phyloP scores from a whole-genome alignment of 2,113 vertebrate genomes.

The Redunca redunca region DNA sequence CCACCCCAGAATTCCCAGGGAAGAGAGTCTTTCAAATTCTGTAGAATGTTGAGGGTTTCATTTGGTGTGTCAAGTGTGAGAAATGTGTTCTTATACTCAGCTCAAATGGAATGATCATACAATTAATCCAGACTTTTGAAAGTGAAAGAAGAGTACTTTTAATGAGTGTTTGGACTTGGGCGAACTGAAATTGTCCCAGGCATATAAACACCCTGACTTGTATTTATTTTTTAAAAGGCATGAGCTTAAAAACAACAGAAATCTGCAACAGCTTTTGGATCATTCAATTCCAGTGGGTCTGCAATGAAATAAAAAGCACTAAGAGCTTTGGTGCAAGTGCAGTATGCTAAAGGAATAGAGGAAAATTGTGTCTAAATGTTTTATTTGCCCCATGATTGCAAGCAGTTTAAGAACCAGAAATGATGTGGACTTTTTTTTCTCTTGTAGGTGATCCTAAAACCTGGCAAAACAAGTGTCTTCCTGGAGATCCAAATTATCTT shows the following conservation, averaged over 20 bases:
- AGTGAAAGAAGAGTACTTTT: background rate
- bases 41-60: background rate
- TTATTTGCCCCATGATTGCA: background rate
- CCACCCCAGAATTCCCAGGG: background rate
- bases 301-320: background rate
- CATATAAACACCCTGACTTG: background rate
- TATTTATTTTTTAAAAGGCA: background rate
- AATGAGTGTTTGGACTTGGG: background rate
- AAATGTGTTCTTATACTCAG: background rate
- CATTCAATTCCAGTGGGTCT: background rate
- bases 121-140: background rate
- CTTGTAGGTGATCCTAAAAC: conserved; percentile 97
- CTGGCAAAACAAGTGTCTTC: conserved; percentile 99
- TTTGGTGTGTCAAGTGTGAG: background rate
- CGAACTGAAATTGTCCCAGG: background rate
- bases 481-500: conserved; percentile 98
- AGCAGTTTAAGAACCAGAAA: background rate
- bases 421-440: conserved; percentile 78
- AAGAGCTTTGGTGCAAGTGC: background rate
- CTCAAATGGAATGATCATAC: background rate
- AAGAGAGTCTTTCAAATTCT: background rate
- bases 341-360: background rate
- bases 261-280: background rate
- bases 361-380: background rate
- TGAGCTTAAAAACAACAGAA: background rate